phyloP scores from a whole-genome alignment of 2,797 vertebrate species.

The Aphelocoma californica region DNA sequence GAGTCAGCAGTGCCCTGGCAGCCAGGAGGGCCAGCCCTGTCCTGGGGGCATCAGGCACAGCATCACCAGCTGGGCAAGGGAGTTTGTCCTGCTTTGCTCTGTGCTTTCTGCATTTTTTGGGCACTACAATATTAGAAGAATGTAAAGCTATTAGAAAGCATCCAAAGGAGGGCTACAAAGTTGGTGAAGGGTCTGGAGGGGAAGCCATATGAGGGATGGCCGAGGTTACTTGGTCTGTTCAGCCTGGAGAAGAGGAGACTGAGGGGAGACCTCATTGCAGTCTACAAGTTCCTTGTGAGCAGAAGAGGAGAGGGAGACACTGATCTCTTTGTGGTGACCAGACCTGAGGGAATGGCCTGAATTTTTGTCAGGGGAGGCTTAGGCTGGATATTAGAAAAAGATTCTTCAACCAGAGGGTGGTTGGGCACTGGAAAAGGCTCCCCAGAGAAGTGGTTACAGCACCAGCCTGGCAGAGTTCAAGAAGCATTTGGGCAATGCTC shows the following conservation, averaged over 20 bases:
- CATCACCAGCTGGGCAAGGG: fast-evolving
- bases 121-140: background rate
- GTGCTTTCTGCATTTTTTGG: background rate
- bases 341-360: background rate
- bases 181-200: background rate
- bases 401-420: fast-evolving
- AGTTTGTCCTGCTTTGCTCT: background rate
- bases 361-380: background rate
- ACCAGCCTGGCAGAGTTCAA: background rate
- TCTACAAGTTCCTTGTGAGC: background rate
- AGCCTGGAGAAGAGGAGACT: background rate
- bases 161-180: background rate
- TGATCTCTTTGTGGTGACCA: background rate
- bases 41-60: background rate
- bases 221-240: background rate
- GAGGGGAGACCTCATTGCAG: background rate
- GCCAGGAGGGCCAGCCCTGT: fast-evolving
- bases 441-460: background rate
- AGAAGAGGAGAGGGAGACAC: background rate
- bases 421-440: background rate
- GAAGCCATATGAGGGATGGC: background rate
- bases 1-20: background rate
- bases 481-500: background rate
- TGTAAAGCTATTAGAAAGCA: background rate
- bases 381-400: background rate